Percentiles rank a stretch among this genome's conserved stretches.
phyloP scores from a whole-genome alignment of 1,140 invertebrate genomes.

The Drosophila yakuba region DNA sequence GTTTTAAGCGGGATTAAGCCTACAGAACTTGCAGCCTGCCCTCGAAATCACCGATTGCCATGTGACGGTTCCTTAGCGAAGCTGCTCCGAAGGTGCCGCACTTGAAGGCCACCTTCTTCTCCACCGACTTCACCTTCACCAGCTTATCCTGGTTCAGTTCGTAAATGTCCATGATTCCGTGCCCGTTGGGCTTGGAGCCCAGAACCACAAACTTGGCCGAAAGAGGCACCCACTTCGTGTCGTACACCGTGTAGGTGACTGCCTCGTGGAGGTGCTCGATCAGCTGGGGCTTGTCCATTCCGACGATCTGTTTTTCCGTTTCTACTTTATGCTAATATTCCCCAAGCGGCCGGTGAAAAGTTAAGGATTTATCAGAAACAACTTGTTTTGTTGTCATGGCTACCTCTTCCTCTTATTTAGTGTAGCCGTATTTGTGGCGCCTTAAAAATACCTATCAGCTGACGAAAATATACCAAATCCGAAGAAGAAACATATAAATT shows the following conservation, averaged over 20 bases:
- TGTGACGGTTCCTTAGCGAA: constrained; percentile 89
- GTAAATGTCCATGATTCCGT: constrained; percentile 94
- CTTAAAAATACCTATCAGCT: not conserved
- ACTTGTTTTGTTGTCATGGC: constrained; percentile 62
- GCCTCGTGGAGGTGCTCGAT: constrained; percentile 94
- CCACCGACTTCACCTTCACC: constrained; percentile 90
- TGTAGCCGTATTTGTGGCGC: not conserved
- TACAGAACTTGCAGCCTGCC: constrained; percentile 94
- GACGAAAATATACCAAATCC: not conserved
- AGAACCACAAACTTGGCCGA: constrained; percentile 96
- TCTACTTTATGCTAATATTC: not conserved
- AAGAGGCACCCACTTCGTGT: constrained; percentile 97
- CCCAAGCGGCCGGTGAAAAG: constrained; percentile 19
- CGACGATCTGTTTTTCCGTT: not conserved
- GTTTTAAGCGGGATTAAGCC: not conserved
- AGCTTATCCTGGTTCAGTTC: constrained; percentile 91
- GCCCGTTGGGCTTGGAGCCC: constrained; percentile 93
- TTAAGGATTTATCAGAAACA: constrained; percentile 41
- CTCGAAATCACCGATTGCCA: constrained; percentile 96
- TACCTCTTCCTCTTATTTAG: constrained; percentile 5
- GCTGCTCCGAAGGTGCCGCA: constrained; percentile 97
- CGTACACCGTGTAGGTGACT: constrained; percentile 94
- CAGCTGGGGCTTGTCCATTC: constrained; percentile 93
- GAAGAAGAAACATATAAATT: no score
- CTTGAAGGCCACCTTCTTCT: constrained; percentile 93